A percentile compares a stretch with the other conserved stretches of the same genome.
Evolutionary conservation across 2,797 vertebrate species (phyloP).

Genomic region (Sebastes diaconus): DNA sequence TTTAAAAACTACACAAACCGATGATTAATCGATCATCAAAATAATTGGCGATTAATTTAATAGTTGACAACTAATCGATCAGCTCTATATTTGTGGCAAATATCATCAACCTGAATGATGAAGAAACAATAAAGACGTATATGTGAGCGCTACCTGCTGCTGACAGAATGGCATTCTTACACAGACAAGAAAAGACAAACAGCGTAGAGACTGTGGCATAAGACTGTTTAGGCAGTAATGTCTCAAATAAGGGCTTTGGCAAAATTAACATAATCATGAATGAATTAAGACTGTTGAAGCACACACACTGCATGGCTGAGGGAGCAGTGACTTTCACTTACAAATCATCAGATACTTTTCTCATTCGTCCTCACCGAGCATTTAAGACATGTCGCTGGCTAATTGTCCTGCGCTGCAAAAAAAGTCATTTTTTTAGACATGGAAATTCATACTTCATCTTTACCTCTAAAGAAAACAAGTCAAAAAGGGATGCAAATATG

Average conservation of each 20-base stretch:
- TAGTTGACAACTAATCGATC: no score
- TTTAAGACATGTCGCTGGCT: slow-evolving; percentile 54
- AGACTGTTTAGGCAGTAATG: slow-evolving; percentile 90
- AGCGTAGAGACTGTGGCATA: slow-evolving; percentile 82
- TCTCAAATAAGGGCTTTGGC: slow-evolving; percentile 77
- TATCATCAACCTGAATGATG: not conserved
- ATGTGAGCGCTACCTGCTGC: not conserved
- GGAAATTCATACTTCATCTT: not conserved
- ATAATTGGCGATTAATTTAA: no score
- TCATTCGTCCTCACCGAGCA: not conserved
- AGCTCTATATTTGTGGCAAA: not conserved
- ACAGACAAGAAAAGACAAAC: not conserved
- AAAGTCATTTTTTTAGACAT: not conserved
- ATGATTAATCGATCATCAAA: no score
- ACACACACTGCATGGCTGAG: slow-evolving; percentile 51
- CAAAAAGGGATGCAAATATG: not conserved
- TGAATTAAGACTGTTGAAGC: slow-evolving; percentile 88
- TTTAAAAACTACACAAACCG: no score
- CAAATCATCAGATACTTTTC: slow-evolving; percentile 20
- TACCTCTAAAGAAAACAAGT: not conserved
- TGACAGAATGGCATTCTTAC: slow-evolving; percentile 3
- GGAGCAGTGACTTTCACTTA: slow-evolving; percentile 25
- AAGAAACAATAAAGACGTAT: not conserved
- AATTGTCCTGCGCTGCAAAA: slow-evolving; percentile 36
- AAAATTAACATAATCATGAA: slow-evolving; percentile 75